Conservation (phyloP, 2,113 vertebrate species). For the Ceuthmochares aereus region DNA sequence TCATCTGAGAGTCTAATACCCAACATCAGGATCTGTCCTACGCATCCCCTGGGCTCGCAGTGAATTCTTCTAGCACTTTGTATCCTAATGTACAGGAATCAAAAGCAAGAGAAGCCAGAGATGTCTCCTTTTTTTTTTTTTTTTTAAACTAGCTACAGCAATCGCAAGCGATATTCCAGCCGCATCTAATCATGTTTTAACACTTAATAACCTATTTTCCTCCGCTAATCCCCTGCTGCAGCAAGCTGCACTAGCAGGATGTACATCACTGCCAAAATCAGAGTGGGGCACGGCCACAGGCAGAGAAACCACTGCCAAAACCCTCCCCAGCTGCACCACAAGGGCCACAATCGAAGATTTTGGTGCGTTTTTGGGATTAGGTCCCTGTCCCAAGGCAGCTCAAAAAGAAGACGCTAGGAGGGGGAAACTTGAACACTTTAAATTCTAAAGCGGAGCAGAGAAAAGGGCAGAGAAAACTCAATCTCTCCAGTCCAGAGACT, state of each 20-base stretch:
- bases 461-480: not conserved
- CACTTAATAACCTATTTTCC: constrained; percentile 33
- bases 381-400: not conserved
- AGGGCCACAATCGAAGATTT: not conserved
- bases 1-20: too few relatives aligned
- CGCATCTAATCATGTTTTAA: not conserved
- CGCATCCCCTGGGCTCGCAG: not conserved
- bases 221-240: not conserved
- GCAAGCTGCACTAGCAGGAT: not conserved
- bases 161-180: not conserved
- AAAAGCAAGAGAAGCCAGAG: not conserved
- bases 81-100: not conserved
- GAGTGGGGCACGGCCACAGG: not conserved
- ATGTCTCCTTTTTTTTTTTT: not conserved
- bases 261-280: not conserved
- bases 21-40: not conserved
- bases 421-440: not conserved
- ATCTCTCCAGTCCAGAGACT: not conserved
- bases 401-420: not conserved
- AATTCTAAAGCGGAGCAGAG: not conserved
- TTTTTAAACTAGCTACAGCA: not conserved
- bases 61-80: not conserved
- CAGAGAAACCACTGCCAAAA: not conserved
- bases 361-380: not conserved
- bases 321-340: not conserved